These are phyloP conservation scores for Drosophila emarginata DNA, from an alignment of 2,888 invertebrate species.

Conservation along the genomic window DNA sequence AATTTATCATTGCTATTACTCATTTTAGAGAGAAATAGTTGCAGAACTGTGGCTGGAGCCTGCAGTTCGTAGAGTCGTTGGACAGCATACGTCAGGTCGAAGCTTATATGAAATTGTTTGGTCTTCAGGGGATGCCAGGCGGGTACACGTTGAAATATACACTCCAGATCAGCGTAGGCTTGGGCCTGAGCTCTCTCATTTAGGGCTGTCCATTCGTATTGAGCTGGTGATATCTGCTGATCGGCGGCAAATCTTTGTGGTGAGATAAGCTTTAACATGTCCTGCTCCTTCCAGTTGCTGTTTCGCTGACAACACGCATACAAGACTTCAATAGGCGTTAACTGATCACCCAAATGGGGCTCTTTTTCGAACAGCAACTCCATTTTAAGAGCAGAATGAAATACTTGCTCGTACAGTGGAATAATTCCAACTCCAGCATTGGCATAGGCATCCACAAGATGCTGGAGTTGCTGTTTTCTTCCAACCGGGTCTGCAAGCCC, in stretches of 20 bases:
- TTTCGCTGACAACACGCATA: constrained; percentile 78
- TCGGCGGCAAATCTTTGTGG: constrained; percentile 79
- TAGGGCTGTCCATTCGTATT: constrained; percentile 88
- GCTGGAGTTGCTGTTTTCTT: constrained; percentile 71
- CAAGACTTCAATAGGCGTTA: constrained; percentile 79
- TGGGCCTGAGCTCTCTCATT: constrained; percentile 83
- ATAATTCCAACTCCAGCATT: constrained; percentile 61
- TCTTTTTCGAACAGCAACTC: constrained; percentile 72
- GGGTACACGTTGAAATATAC: constrained; percentile 77
- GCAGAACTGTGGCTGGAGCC: constrained; percentile 79
- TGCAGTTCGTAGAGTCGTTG: constrained; percentile 76
- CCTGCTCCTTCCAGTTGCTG: constrained; percentile 79
- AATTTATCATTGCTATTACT: constrained; percentile 78
- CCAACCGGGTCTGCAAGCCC: constrained; percentile 75
- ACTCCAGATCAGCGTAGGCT: constrained; percentile 80
- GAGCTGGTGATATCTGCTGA: constrained; percentile 84
- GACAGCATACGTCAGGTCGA: constrained; percentile 79
- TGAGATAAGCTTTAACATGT: constrained; percentile 65
- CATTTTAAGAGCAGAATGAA: constrained; percentile 73
- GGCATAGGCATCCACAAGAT: constrained; percentile 65
- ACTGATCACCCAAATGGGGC: constrained; percentile 45
- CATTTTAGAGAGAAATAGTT: constrained; percentile 80
- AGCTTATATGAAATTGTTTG: constrained; percentile 81
- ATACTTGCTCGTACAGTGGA: constrained; percentile 76
- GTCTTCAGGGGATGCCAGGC: constrained; percentile 81